phyloP scores from a whole-genome alignment of 2,888 invertebrate species.

The Noctua pronuba region DNA sequence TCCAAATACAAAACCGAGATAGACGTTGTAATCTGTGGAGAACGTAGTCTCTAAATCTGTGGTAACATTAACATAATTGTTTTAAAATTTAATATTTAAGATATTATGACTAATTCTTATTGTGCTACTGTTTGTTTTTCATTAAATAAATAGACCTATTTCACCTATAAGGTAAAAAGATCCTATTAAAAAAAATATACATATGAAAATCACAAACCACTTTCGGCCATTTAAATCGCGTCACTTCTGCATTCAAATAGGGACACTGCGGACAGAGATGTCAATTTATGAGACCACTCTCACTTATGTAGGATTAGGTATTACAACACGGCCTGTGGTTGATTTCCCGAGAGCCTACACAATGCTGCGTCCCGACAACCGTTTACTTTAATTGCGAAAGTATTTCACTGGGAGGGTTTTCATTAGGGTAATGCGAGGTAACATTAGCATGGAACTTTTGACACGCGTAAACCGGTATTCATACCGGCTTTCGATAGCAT shows the following conservation, averaged over 20 bases:
- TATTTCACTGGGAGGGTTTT: conserved; percentile 78
- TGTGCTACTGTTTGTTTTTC: too few species aligned
- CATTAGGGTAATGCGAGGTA: conserved; percentile 78
- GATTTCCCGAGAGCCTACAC: conserved; percentile 79
- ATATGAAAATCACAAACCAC: background rate
- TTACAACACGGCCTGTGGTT: conserved; percentile 71
- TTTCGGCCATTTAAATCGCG: conserved; percentile 16
- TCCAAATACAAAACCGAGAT: conserved; percentile 1
- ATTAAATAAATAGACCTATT: too few species aligned
- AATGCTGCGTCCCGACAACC: conserved; percentile 69
- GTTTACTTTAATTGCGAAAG: conserved; percentile 82
- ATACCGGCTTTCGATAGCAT: background rate
- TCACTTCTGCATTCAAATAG: conserved; percentile 43
- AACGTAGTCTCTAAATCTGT: too few species aligned
- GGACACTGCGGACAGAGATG: conserved; percentile 45
- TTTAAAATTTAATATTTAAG: too few species aligned
- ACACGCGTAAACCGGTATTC: conserved; percentile 52
- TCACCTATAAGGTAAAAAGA: background rate
- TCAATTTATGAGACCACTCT: conserved; percentile 71
- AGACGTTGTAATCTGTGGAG: too few species aligned
- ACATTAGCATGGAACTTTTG: conserved; percentile 67
- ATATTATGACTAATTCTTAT: too few species aligned
- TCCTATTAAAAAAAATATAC: background rate
- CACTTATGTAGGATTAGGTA: conserved; percentile 71
- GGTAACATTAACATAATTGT: too few species aligned